Base-by-base conservation (phyloP, 2,888 invertebrate species). In the Chydorus sphaericus region DNA sequence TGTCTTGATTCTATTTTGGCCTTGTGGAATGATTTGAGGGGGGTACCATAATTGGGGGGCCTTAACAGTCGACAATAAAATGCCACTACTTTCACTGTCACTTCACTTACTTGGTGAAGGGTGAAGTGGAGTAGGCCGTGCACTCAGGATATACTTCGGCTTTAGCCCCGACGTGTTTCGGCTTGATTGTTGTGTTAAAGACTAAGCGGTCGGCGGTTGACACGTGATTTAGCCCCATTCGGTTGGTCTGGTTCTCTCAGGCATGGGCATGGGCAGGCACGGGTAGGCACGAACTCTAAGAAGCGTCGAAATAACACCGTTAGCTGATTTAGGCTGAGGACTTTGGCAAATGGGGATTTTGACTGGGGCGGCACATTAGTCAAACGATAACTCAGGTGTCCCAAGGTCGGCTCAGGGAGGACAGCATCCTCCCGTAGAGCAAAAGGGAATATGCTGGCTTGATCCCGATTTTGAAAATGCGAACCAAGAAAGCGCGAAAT, bases 391-490 rank as follows among this genome's bases (percentile, higher is more conserved):
- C 76, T 75, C 75, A 77, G 77, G 73, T 75, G 73, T 75, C 77
- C 77, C 75, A 77, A 77, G 77, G 74, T 69, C 69, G 73, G 75
- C 75, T 77, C 76, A 75, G 73, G 68, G 73, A 76, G 79, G 77
- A 78, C 77, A 76, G 79, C 80, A 80, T 80, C 77, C 79, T 78
- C 76, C 72, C 76, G 75, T 75, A n/a, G n/a, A n/a, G n/a, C n/a
- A n/a, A n/a, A n/a, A n/a, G n/a, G n/a, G n/a, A n/a, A n/a, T n/a
- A n/a, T n/a, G n/a, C n/a, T n/a, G n/a, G n/a, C n/a, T n/a, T n/a
- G n/a, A n/a, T n/a, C n/a, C n/a, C n/a, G n/a, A n/a, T n/a, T n/a
- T n/a, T n/a, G n/a, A n/a, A n/a, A n/a, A n/a, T n/a, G n/a, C n/a
- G n/a, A n/a, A n/a, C n/a, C n/a, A n/a, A n/a, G n/a, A n/a, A n/a